A percentile compares a stretch with the other conserved stretches of the same genome.
Conservation (phyloP, 1,140 invertebrate genomes). For the Papilio polytes region DNA sequence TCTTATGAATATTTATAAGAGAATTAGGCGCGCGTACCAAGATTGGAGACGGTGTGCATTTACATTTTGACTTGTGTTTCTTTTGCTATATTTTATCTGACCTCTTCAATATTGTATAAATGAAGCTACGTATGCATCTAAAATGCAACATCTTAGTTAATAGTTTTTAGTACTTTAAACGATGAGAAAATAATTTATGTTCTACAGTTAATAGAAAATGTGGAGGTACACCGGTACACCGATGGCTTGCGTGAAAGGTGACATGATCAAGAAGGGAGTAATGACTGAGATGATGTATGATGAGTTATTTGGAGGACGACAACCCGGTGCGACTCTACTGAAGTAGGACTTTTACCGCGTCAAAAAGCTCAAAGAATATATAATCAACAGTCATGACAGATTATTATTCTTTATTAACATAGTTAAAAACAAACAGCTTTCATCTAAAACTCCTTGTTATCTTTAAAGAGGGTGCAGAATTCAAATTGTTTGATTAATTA, state of each 20-base stretch:
- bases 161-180: too few species aligned
- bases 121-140: not conserved
- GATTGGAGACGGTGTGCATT: constrained; percentile 67
- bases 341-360: too few species aligned
- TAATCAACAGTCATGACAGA: not conserved
- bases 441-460: constrained; percentile 51
- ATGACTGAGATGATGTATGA: too few species aligned
- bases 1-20: constrained; percentile 79
- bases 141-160: not conserved
- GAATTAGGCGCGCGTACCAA: constrained; percentile 64
- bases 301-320: too few species aligned
- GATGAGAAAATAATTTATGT: too few species aligned
- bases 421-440: constrained; percentile 51
- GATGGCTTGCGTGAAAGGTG: too few species aligned
- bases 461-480: constrained; percentile 47
- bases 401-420: constrained; percentile 34
- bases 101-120: not conserved
- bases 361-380: not conserved
- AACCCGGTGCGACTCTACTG: too few species aligned
- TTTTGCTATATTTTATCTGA: constrained; percentile 9
- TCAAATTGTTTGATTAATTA: constrained; percentile 78
- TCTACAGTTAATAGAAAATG: too few species aligned
- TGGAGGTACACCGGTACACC: too few species aligned
- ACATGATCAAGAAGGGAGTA: too few species aligned
- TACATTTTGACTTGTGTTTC: constrained; percentile 50